These are phyloP conservation scores for Pipra filicauda DNA, from an alignment of 2,113 vertebrate genomes.

Conservation along the genomic window DNA sequence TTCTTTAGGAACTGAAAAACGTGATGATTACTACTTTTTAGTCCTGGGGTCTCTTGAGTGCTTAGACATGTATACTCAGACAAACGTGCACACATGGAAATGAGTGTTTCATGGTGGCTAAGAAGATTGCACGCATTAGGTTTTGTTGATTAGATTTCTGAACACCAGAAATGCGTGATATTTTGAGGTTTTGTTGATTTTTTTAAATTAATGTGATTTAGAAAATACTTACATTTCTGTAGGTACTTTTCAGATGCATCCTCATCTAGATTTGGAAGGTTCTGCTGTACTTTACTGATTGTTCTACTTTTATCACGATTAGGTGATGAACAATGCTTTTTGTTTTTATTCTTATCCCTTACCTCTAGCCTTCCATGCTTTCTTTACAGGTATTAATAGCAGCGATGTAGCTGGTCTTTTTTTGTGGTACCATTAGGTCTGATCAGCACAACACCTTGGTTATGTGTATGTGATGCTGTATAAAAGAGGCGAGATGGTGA, in stretches of 20 bases:
- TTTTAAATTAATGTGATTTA: neutral
- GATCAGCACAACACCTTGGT: rapidly evolving
- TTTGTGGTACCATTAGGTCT: neutral
- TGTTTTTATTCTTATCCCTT: neutral
- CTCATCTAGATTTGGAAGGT: neutral
- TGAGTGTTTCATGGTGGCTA: neutral
- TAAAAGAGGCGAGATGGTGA: neutral
- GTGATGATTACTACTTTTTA: neutral
- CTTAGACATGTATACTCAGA: neutral
- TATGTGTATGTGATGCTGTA: rapidly evolving
- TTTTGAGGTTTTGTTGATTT: neutral
- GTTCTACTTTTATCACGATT: neutral
- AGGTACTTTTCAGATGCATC: neutral
- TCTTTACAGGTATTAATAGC: neutral
- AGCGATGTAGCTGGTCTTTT: neutral
- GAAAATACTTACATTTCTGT: neutral
- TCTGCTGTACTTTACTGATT: neutral
- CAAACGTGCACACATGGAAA: neutral
- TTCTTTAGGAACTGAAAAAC: neutral
- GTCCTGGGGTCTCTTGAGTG: neutral
- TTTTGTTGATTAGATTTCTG: neutral
- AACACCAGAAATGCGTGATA: neutral
- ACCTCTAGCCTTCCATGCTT: neutral
- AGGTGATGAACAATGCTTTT: neutral
- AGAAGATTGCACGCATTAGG: neutral